Conservation (phyloP, 2,113 vertebrate genomes). For the Entelurus aequoreus region DNA sequence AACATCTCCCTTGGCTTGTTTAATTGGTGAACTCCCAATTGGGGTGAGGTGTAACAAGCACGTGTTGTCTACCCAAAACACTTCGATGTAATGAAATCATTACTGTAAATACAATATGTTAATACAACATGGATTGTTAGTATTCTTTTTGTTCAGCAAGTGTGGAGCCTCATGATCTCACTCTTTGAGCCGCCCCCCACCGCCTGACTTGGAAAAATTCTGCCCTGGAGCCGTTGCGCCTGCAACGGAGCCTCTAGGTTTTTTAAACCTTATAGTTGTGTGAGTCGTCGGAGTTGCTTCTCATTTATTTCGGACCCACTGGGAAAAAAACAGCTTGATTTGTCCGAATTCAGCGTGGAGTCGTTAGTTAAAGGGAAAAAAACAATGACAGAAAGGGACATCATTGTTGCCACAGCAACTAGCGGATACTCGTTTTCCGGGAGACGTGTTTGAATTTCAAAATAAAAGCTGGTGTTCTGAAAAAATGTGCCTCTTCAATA, state of each 20-base stretch:
- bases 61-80: too few species aligned
- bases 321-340: constrained; percentile 29
- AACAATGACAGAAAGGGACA: constrained; percentile 53
- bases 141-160: too few species aligned
- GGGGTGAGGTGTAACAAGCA: too few species aligned
- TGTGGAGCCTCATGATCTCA: constrained; percentile 35
- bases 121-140: too few species aligned
- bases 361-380: constrained; percentile 34
- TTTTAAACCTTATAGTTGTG: neutral
- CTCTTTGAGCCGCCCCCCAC: neutral
- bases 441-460: constrained; percentile 22
- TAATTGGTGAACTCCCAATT: too few species aligned
- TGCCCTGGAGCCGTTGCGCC: constrained; percentile 7
- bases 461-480: neutral
- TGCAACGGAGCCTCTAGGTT: neutral
- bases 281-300: neutral
- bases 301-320: neutral
- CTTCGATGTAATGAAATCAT: too few species aligned
- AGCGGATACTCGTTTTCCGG: constrained; percentile 38
- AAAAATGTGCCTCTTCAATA: too few species aligned
- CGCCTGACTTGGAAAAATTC: neutral
- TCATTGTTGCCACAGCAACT: constrained; percentile 62
- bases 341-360: constrained; percentile 25
- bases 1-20: too few species aligned
- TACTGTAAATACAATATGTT: too few species aligned